Evolutionary conservation across 1,140 invertebrate species (phyloP).

Genomic region (Zaprionus inermis): DNA sequence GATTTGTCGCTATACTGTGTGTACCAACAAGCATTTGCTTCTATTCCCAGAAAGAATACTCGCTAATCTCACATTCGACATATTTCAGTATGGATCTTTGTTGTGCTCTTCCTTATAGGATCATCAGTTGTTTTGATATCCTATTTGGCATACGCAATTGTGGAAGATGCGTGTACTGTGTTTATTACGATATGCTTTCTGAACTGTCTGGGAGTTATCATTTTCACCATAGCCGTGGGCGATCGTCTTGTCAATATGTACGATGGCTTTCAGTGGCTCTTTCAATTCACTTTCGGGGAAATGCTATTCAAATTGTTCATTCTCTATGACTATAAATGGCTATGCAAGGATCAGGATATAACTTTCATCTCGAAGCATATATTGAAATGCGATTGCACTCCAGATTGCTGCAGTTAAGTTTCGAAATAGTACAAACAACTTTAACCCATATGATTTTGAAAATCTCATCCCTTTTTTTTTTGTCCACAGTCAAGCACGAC

Average conservation of each 20-base stretch:
- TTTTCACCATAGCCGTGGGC: conserved; percentile 18
- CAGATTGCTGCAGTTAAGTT: conserved; percentile 64
- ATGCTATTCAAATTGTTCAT: conserved; percentile 46
- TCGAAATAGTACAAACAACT: conserved; percentile 8
- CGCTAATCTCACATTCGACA: background rate
- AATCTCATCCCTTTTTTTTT: background rate
- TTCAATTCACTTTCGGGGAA: conserved; percentile 35
- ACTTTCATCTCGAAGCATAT: conserved; percentile 48
- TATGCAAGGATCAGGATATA: conserved; percentile 42
- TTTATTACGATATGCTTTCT: conserved; percentile 18
- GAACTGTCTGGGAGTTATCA: conserved; percentile 28
- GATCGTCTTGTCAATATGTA: background rate
- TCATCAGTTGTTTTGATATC: conserved; percentile 18
- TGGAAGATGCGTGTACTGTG: conserved; percentile 8
- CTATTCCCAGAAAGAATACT: background rate
- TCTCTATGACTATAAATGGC: conserved; percentile 17
- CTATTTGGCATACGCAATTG: conserved; percentile 27
- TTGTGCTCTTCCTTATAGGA: conserved; percentile 21
- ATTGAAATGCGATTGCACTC: conserved; percentile 20
- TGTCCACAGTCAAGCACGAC: background rate
- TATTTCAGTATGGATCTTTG: conserved; percentile 29
- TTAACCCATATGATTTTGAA: background rate
- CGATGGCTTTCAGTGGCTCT: background rate
- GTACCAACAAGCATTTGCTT: background rate
- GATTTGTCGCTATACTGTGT: conserved; percentile 30